A percentile compares a stretch with the other conserved stretches of the same genome.
Evolutionary conservation across 2,113 vertebrate species (phyloP).

Genomic region (Puffinus mauretanicus): DNA sequence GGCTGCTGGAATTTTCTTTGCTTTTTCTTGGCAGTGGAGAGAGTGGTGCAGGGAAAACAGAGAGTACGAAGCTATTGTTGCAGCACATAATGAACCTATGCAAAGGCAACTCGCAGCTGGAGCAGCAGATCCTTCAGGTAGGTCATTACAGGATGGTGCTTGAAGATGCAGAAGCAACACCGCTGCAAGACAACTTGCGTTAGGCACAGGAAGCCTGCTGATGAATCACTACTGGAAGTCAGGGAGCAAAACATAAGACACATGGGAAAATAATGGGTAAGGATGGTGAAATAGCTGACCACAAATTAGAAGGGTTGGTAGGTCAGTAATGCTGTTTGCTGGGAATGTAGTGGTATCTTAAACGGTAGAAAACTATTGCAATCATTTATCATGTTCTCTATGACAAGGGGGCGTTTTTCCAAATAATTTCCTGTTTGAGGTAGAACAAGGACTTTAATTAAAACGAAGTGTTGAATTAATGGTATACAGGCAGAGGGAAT

Average conservation of each 20-base stretch:
- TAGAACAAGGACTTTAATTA: background rate
- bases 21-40: conserved; percentile 71
- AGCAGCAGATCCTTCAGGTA: conserved; percentile 80
- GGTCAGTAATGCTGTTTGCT: background rate
- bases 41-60: conserved; percentile 80
- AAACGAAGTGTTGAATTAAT: background rate
- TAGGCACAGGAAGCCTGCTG: background rate
- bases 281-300: background rate
- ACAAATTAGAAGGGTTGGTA: background rate
- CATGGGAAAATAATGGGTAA: background rate
- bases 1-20: background rate
- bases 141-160: background rate
- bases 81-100: conserved; percentile 77
- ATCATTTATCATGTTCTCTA: background rate
- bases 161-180: background rate
- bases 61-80: conserved; percentile 77
- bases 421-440: background rate
- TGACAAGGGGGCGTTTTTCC: background rate
- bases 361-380: background rate
- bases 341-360: background rate
- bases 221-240: background rate
- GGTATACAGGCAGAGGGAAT: background rate
- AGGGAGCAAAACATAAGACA: background rate
- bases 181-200: background rate
- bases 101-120: conserved; percentile 73